Base-by-base conservation (phyloP, 2,888 invertebrate species). In the Euplexia lucipara region DNA sequence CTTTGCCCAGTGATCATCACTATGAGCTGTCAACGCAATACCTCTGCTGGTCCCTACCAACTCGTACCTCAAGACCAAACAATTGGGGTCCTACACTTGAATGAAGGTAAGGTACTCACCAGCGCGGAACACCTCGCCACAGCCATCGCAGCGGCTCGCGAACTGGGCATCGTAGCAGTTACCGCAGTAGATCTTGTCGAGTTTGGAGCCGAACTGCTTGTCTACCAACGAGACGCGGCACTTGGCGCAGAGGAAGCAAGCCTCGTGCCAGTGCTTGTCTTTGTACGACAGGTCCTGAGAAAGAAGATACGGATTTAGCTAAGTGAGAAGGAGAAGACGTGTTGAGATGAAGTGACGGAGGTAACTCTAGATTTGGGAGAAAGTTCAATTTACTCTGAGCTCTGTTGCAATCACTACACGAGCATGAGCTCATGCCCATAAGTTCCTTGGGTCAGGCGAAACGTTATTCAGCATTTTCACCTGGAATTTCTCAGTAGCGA, bases 221-320 rank as follows among this genome's bases (percentile, higher is more conserved):
- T 99, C 99, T 79, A 99, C 99, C 92, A 99, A 97, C 71, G 99
- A 99, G 88, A 99, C 98, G 92, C 98, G 98, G 96, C 99, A 99
- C 96, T 99, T 99, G 94, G 97, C 98, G 96, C 99, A 99, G 88
- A 99, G 97, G 97, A 99, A 99, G 94, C 99, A 99, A 57, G 98
- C 98, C 95, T 99, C 99, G 95, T 99, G 99, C 99, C 99, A 99
- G 95, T 99, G 99, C 96, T 99, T 99, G 95, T 99, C 99, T 96
- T 99, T 99, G 97, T 99, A 99, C 83, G 99, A 99, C 95, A 99
- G 97, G 96, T 99, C 99, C 99, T 99, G 96, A 8, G 64, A 61
- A 59, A 63, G 60, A 60, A 54, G 22, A 51, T 6, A 18, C 6
- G 6, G n/a, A 8, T 4, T 47, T 16, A 51, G 5, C 16, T 18